Evolutionary conservation across 2,113 vertebrate genomes (phyloP).

Genomic region (Scolopax mira): DNA sequence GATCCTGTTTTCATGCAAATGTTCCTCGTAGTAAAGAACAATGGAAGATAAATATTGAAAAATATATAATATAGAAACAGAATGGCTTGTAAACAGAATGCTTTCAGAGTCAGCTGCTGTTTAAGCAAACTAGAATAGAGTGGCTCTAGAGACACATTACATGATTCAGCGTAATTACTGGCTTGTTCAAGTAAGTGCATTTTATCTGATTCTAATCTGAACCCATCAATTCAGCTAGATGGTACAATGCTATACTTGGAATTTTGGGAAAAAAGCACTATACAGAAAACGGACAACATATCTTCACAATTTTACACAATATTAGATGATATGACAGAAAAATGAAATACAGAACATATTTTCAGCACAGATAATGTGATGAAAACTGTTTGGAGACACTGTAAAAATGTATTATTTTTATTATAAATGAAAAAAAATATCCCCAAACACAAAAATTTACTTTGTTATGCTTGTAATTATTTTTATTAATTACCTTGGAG

Average conservation of each 20-base stretch:
- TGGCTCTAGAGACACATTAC: constrained; percentile 11
- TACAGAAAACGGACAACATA: not conserved
- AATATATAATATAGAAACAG: not conserved
- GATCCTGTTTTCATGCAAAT: constrained; percentile 56
- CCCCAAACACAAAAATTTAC: not conserved
- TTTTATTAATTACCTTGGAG: not conserved
- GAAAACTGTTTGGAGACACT: not conserved
- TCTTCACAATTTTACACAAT: not conserved
- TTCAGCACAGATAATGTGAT: not conserved
- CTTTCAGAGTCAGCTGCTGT: constrained; percentile 40
- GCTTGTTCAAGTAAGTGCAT: constrained; percentile 15
- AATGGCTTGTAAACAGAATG: constrained; percentile 32
- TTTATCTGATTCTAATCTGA: constrained; percentile 34
- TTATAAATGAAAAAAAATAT: not conserved
- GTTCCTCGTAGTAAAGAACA: constrained; percentile 35
- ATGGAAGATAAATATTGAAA: constrained; percentile 48
- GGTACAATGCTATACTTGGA: not conserved
- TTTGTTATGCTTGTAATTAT: not conserved
- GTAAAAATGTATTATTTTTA: not conserved
- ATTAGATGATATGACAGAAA: not conserved
- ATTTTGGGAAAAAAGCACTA: not conserved
- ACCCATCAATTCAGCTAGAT: not conserved
- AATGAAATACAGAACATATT: not conserved
- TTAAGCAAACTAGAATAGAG: constrained; percentile 24
- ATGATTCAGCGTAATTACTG: constrained; percentile 45